Base-by-base conservation (phyloP, 2,113 vertebrate genomes). In the Sardina pilchardus region DNA sequence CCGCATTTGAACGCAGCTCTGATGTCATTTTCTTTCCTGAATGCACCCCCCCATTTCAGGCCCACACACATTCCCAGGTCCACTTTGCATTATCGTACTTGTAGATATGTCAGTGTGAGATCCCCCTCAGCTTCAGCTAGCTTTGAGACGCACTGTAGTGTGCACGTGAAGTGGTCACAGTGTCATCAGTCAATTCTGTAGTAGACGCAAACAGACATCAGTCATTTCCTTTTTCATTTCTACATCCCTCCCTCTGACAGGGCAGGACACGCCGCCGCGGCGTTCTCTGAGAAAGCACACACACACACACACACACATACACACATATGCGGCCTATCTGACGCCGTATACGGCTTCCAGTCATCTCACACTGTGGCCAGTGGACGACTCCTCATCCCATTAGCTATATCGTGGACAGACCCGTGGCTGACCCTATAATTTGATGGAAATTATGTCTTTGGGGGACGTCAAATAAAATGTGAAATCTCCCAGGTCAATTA, bases 401-500 rank as follows among this genome's bases (percentile, higher is more conserved):
- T 16, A 16, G 26, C 16, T 26, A 71, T 26, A 71, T 34, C 6
- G 17, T 36, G 2, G 34, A 78, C 9, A 36, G 34, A 0, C 71
- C 30, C 2, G 10, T 78, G 71, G 21, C 71, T 78, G 71, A 78
- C 71, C 71, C 30, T 78, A 34, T 78, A 78, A 78, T 78, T 36
- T 36, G 71, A 34, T 36, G 71, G 71, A 78, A 78, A 78, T 78
- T 78, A 34, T 34, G 30, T 78, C 71, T 78, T 78, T 78, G 34
- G 71, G 26, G 71, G 14, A 30, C 12, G 16, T 78, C 16, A 78
- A 78, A 78, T 36, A 78, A 78, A 78, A 78, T 78, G 26, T 63
- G 63, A 71, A 71, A 71, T 71, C 63, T 71, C 9, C 63, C 63
- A 30, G 63, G 63, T 71, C 63, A 71, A 71, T 71, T 71, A 71